phyloP scores from a whole-genome alignment of 2,113 vertebrate species.

The Aldabrachelys gigantea region DNA sequence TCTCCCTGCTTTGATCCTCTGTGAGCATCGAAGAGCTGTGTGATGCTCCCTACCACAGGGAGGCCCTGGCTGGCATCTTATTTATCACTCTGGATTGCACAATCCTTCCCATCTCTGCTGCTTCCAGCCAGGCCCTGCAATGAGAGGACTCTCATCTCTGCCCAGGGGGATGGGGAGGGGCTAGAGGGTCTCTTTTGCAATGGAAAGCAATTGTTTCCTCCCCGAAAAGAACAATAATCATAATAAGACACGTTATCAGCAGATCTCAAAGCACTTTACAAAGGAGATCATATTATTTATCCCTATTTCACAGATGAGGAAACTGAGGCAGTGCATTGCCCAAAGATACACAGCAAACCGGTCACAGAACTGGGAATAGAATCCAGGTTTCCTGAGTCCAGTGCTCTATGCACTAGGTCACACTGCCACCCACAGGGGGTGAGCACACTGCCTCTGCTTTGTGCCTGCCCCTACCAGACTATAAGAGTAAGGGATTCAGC shows the following conservation, averaged over 20 bases:
- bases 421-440: not conserved
- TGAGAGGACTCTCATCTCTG: not conserved
- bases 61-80: not conserved
- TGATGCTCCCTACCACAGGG: not conserved
- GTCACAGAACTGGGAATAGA: not conserved
- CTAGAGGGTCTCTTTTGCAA: not conserved
- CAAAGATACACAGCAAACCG: not conserved
- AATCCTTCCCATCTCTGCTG: not conserved
- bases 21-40: not conserved
- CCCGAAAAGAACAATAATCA: not conserved
- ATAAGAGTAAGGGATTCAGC: not conserved
- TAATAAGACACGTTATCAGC: not conserved
- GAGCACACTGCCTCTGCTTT: constrained; percentile 12
- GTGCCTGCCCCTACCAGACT: constrained; percentile 35
- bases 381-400: not conserved
- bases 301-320: not conserved
- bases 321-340: not conserved
- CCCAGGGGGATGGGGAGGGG: not conserved
- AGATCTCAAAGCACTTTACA: not conserved
- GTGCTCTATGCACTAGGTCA: not conserved
- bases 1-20: not conserved
- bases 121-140: not conserved
- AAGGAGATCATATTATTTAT: not conserved
- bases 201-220: not conserved
- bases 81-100: not conserved